A percentile compares a stretch with the other conserved stretches of the same genome.
phyloP scores from a whole-genome alignment of 2,113 vertebrate genomes.

The Varanus komodoensis region DNA sequence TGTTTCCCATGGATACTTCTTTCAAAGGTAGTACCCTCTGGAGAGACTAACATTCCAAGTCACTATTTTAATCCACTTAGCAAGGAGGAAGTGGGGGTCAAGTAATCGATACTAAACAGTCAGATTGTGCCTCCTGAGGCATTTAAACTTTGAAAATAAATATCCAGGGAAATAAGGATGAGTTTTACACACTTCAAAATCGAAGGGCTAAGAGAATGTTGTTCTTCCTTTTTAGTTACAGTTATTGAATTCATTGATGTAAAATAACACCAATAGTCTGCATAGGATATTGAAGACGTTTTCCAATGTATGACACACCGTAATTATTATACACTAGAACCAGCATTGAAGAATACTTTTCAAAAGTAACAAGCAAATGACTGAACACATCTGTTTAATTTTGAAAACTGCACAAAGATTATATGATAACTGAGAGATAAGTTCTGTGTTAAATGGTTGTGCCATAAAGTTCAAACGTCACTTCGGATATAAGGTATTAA shows the following conservation, averaged over 20 bases:
- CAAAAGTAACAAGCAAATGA: constrained; percentile 41
- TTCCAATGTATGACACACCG: background rate
- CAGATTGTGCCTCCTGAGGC: constrained; percentile 42
- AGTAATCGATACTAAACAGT: constrained; percentile 57
- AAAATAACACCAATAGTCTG: constrained; percentile 9
- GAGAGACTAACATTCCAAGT: constrained; percentile 44
- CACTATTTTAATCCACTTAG: constrained; percentile 69
- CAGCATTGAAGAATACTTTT: background rate
- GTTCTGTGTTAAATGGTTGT: background rate
- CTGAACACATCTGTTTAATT: constrained; percentile 9
- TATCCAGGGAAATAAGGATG: background rate
- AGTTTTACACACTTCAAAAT: constrained; percentile 9
- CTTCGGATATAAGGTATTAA: background rate
- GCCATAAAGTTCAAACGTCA: background rate
- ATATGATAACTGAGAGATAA: constrained; percentile 41
- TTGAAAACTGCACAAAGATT: constrained; percentile 36
- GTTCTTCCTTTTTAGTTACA: background rate
- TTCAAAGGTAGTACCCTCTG: constrained; percentile 49
- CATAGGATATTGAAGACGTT: background rate
- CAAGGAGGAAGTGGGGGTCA: constrained; percentile 15
- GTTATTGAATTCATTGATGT: background rate
- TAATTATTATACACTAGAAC: background rate
- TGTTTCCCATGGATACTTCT: constrained; percentile 54
- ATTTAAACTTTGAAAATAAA: constrained; percentile 55
- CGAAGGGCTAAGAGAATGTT: background rate